A percentile compares a stretch with the other conserved stretches of the same genome.
phyloP scores from a whole-genome alignment of 2,888 invertebrate species.

The Alsophila aescularia region DNA sequence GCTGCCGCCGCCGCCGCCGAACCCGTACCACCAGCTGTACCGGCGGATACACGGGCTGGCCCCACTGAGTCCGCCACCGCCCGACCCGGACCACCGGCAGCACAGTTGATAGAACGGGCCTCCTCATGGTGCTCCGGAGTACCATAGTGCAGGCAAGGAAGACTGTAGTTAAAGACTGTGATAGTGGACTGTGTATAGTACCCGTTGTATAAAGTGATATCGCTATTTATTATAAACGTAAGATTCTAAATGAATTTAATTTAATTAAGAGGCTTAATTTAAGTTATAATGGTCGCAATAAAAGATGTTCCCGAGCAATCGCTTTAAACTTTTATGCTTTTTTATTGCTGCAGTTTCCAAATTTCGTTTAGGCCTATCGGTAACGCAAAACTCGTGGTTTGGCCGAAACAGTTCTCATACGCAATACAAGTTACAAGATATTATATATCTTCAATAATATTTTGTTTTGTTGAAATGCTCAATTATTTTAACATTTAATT shows the following conservation, averaged over 20 bases:
- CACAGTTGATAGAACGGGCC: constrained; percentile 77
- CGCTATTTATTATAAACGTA: constrained; percentile 80
- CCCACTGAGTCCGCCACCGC: constrained; percentile 62
- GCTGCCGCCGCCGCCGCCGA: constrained; percentile 76
- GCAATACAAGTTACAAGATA: no score
- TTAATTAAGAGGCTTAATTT: constrained; percentile 72
- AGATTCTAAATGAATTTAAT: constrained; percentile 69
- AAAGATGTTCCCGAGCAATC: constrained; percentile 54
- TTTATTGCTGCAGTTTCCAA: not conserved
- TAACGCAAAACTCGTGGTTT: not conserved
- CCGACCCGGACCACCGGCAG: constrained; percentile 73
- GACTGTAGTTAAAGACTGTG: constrained; percentile 63
- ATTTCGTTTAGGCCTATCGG: constrained; percentile 15
- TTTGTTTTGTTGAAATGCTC: not conserved
- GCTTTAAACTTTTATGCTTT: constrained; percentile 11
- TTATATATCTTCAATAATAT: no score
- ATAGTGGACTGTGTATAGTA: constrained; percentile 55
- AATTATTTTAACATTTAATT: not conserved
- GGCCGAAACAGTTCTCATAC: no score
- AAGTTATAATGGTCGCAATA: constrained; percentile 73
- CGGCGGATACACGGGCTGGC: constrained; percentile 75
- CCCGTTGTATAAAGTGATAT: constrained; percentile 70
- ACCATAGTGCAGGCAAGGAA: constrained; percentile 14
- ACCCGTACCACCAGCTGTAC: constrained; percentile 73
- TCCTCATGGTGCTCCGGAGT: not conserved